Evolutionary conservation across 2,797 vertebrate species (phyloP), one percentile per base, ranked within the genome.

Genomic region (Sebastes dallii): DNA sequence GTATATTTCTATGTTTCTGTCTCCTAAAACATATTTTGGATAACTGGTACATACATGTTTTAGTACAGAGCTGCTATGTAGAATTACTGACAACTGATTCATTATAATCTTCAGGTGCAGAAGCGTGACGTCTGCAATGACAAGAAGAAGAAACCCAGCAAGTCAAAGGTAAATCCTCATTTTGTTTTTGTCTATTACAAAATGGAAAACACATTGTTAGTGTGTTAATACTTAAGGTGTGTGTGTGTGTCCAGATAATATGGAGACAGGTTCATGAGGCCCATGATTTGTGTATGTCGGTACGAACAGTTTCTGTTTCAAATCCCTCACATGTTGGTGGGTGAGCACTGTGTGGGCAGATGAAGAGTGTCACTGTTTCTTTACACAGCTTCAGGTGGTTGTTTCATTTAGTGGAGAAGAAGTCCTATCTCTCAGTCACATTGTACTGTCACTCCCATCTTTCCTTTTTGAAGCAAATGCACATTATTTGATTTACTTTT

Each of bases 111-210:
- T 3, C 82, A 99, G 98, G 96, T 97, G n/a, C 97, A 98, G 91
- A 97, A 95, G 85, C 97, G 95, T 71, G 97, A 99, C 29, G 22
- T 86, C 50, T 65, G 83, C 72, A 69, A 67, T 52, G 98, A 99
- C 79, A 99, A 98, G 94, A 98, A 95, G 91, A 99, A 98, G 91
- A 99, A 99, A 79, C 16, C 95, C 54, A 95, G 60, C 86, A 99
- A 99, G 89, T 97, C 98, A 14, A 99, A 99, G 97, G 98, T 99
- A 94, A 91, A 27, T 8, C 5, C 2, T 1, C 6, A 2, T 4
- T 32, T 60, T 27, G 7, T 34, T 8, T 1, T 14, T 34, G 6
- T 9, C n/a, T 55, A 27, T 8, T 9, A 27, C 5, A 5, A 25
- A 11, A 12, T 42, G 4, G 1, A 46, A 29, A 55, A 73, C 2